Evolutionary conservation across 2,797 vertebrate species (phyloP).

Genomic region (Aulostomus chinensis): DNA sequence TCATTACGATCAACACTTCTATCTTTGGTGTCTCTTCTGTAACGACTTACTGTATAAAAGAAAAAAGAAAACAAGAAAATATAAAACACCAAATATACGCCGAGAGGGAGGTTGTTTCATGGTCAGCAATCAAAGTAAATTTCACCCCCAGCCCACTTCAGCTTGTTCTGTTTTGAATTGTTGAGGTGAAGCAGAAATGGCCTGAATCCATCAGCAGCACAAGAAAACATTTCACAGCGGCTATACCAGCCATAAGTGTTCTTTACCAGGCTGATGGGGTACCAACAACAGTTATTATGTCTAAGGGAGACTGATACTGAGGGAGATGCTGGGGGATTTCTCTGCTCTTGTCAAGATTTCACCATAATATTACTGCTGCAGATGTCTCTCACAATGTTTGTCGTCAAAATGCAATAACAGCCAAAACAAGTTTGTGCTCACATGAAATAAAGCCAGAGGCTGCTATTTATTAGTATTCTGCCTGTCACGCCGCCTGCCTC

Average conservation of each 20-base stretch:
- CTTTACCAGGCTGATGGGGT: slow-evolving; percentile 53
- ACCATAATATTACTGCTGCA: slow-evolving; percentile 46
- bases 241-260: slow-evolving; percentile 61
- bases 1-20: too few relatives aligned
- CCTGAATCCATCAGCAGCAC: slow-evolving; percentile 69
- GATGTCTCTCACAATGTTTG: slow-evolving; percentile 51
- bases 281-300: slow-evolving; percentile 70
- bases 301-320: slow-evolving; percentile 52
- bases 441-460: slow-evolving; percentile 56
- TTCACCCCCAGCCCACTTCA: slow-evolving; percentile 23
- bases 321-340: slow-evolving; percentile 45
- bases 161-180: slow-evolving; percentile 52
- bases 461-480: slow-evolving; percentile 53
- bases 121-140: slow-evolving; percentile 47
- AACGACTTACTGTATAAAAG: too few relatives aligned
- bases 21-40: too few relatives aligned
- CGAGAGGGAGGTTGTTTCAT: slow-evolving; percentile 5
- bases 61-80: too few relatives aligned
- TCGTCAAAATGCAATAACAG: slow-evolving; percentile 54
- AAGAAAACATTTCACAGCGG: slow-evolving; percentile 64
- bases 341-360: slow-evolving; percentile 49
- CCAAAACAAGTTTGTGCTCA: slow-evolving; percentile 57
- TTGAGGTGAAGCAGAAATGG: slow-evolving; percentile 55
- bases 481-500: slow-evolving; percentile 21
- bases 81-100: too few relatives aligned